A percentile compares a stretch with the other conserved stretches of the same genome.
phyloP scores from a whole-genome alignment of 2,888 invertebrate species.

The Ophion ventricosus region DNA sequence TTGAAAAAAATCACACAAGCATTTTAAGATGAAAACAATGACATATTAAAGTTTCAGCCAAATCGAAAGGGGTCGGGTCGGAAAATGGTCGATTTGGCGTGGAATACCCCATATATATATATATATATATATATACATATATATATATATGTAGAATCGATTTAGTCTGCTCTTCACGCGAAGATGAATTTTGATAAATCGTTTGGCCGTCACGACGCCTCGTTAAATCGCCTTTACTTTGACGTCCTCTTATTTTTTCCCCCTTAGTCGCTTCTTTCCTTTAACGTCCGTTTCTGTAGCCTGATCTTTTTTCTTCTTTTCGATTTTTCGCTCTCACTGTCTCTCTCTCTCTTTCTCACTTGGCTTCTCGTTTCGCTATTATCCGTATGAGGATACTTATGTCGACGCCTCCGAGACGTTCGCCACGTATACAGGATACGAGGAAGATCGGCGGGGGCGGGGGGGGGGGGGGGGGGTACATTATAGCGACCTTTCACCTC shows the following conservation, averaged over 20 bases:
- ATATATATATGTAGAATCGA: conserved; percentile 62
- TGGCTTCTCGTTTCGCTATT: conserved; percentile 22
- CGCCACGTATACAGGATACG: background rate
- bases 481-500: conserved; percentile 31
- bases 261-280: background rate
- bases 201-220: conserved; percentile 68
- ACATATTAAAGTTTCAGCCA: too few species aligned
- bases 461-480: background rate
- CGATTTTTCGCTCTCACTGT: too few species aligned
- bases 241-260: conserved; percentile 49
- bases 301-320: conserved; percentile 19
- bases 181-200: conserved; percentile 78
- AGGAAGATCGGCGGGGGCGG: too few species aligned
- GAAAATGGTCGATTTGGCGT: too few species aligned
- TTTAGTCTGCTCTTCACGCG: conserved; percentile 66
- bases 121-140: too few species aligned
- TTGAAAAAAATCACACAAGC: too few species aligned
- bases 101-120: too few species aligned
- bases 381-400: conserved; percentile 22
- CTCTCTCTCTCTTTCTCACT: background rate
- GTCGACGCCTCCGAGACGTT: conserved; percentile 46
- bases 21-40: too few species aligned
- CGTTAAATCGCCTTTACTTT: conserved; percentile 72
- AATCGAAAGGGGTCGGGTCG: too few species aligned
- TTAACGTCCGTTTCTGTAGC: background rate